Percentiles rank a stretch among this genome's conserved stretches.
phyloP scores from a whole-genome alignment of 2,888 invertebrate genomes.

The Pristionchus fissidentatus region DNA sequence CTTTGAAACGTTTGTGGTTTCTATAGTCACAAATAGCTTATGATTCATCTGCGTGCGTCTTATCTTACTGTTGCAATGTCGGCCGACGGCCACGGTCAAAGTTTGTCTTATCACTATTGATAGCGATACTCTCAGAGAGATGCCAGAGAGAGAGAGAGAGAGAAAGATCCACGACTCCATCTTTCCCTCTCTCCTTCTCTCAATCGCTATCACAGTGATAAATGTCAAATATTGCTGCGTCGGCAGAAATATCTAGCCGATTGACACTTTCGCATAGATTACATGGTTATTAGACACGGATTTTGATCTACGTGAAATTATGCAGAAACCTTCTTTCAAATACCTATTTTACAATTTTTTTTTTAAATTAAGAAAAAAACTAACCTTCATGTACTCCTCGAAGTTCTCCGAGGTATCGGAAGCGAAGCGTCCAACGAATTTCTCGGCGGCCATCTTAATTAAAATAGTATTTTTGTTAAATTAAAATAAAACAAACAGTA shows the following conservation, averaged over 20 bases:
- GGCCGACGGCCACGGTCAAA: slow-evolving; percentile 19
- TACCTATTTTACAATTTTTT: neutral
- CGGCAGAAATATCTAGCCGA: neutral
- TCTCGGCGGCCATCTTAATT: slow-evolving; percentile 43
- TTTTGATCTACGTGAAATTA: neutral
- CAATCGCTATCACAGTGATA: slow-evolving; percentile 9
- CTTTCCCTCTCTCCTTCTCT: too few relatives aligned
- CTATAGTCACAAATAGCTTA: too few relatives aligned
- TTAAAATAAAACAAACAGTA: neutral
- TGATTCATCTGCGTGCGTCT: slow-evolving; percentile 10
- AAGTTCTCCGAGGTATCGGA: slow-evolving; percentile 64
- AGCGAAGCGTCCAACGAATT: slow-evolving; percentile 62
- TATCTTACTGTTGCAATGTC: neutral
- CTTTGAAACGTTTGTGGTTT: too few relatives aligned
- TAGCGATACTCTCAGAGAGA: neutral
- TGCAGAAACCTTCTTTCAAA: neutral
- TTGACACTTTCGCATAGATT: slow-evolving; percentile 18
- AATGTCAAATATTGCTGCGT: slow-evolving; percentile 24
- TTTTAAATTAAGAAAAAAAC: neutral
- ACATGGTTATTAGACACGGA: neutral
- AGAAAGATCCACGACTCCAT: slow-evolving; percentile 26
- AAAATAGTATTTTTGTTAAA: neutral
- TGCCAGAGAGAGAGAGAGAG: neutral
- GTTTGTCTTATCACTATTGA: slow-evolving; percentile 24
- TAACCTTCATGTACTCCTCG: slow-evolving; percentile 67